phyloP scores from a whole-genome alignment of 2,888 invertebrate genomes.

The Nephrotoma guestfalica region DNA sequence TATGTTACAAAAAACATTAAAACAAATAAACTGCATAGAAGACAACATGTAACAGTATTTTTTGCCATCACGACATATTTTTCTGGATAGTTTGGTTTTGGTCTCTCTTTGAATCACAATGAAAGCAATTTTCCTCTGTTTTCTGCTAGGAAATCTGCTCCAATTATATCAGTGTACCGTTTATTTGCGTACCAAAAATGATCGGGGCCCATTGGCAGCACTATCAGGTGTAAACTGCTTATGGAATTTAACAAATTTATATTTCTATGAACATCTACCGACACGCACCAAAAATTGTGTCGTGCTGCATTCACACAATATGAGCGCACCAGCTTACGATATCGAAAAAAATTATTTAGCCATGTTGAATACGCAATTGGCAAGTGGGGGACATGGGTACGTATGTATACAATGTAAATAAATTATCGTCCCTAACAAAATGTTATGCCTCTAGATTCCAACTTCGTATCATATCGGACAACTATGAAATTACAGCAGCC shows the following conservation, averaged over 20 bases:
- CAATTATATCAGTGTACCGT: not conserved
- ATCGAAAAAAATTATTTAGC: slow-evolving; percentile 25
- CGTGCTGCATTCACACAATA: slow-evolving; percentile 20
- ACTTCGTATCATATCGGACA: slow-evolving; percentile 21
- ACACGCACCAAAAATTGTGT: slow-evolving; percentile 18
- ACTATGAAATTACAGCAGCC: not conserved
- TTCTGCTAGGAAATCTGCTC: not conserved
- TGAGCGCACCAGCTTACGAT: slow-evolving; percentile 26
- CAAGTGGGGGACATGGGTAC: not conserved
- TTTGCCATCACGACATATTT: not conserved
- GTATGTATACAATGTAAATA: not conserved
- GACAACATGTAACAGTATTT: not conserved
- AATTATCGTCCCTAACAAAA: not conserved
- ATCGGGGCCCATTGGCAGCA: slow-evolving; percentile 10
- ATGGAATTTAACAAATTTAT: slow-evolving; percentile 6
- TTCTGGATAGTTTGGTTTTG: not conserved
- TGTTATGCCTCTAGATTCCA: not conserved
- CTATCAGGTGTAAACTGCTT: slow-evolving; percentile 11
- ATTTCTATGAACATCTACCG: slow-evolving; percentile 6
- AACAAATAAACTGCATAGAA: not conserved
- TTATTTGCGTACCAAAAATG: slow-evolving; percentile 9
- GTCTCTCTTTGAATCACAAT: not conserved
- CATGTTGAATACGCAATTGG: not conserved
- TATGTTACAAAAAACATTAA: not conserved
- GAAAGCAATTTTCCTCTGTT: not conserved